Base-by-base conservation (phyloP, 2,113 vertebrate genomes). In the Lepisosteus oculatus region DNA sequence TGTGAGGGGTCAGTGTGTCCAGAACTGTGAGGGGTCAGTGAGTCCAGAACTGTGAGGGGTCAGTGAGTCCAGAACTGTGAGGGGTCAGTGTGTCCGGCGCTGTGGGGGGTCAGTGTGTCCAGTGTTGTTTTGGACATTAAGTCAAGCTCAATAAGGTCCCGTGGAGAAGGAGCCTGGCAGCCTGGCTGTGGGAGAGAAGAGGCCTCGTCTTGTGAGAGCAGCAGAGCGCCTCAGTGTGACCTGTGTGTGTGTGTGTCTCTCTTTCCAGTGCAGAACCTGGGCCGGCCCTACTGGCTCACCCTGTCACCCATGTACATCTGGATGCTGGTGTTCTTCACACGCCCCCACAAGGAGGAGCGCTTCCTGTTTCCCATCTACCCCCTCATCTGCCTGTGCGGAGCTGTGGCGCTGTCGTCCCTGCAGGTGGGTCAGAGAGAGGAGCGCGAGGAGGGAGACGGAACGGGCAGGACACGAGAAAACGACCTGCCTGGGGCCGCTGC, bases 301-400 rank as follows among this genome's bases (percentile, higher is more conserved):
- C 89, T 99, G 69, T 94, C 96, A 74, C 97, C 97, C 72, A 96
- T 98, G 97, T 99, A 99, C 87, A 84, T 98, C 81, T 99, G 97
- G 97, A 95, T 99, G 85, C 74, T 96, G 80, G 93, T 99, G 84
- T 99, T 99, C 93, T 97, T 99, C 90, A 94, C 92, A 72, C 93
- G 94, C 77, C 89, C 97, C 74, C 97, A 99, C 83, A 99, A 99
- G 84, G 97, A 99, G 56, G 97, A 99, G 69, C 91, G 97, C 2
- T 99, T 99, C 79, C 93, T 99, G 47, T 99, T 97, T 77, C 97
- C 97, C 59, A 92, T 99, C 55, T 99, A 99, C 57, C 97, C 97
- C 43, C 95, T 99, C 55, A 94, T 99, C 84, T 99, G 97, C 64
- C 95, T 99, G 71, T 94, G 91, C 0, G 91, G 92, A 0, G 97